Base-by-base conservation (phyloP, 2,797 vertebrate genomes). In the Silurus aristotelis region DNA sequence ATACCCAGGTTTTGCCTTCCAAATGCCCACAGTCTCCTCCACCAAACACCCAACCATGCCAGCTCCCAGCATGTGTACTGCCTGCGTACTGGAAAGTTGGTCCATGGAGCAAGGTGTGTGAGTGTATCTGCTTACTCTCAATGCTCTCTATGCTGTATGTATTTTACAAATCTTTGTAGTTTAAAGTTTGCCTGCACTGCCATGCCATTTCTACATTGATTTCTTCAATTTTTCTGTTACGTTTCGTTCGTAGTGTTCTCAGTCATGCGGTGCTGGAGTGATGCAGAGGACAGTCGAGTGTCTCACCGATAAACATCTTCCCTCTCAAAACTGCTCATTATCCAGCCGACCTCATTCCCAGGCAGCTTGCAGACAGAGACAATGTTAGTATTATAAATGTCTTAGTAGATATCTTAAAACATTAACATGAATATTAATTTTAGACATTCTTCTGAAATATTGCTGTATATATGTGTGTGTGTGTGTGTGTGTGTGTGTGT, bases 251-350 rank as follows among this genome's bases (percentile, higher is more conserved):
- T 91, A 99, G 98, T 99, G 98, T 88, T 99, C 98, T 4, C 96
- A 95, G 90, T 95, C 96, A 48, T 99, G 98, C 77, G 98, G 98
- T 78, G 91, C 87, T 12, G 98, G 98, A 12, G 86, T 95, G 83
- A 96, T 94, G 93, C 93, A 96, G 89, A 97, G 97, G 87, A 92
- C 88, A 19, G 95, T 98, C n/a, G 94, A 94, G 88, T 99, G 98
- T 83, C 80, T 95, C 90, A 94, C 94, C 56, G 93, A 95, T 86
- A 94, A 95, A 82, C 94, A 93, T 71, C 90, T 93, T 82, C 80
- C 90, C 58, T 97, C 96, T 88, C 94, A 96, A 90, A 93, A 94
- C 86, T 99, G 98, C 88, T 92, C 91, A 88, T 92, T 92, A n/a
- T 92, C 1, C 84, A 95, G 96, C 84, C 97, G 96, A 94, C 98